Base-by-base conservation (phyloP, 2,797 vertebrate genomes). In the Melanotaenia parkinsoni region DNA sequence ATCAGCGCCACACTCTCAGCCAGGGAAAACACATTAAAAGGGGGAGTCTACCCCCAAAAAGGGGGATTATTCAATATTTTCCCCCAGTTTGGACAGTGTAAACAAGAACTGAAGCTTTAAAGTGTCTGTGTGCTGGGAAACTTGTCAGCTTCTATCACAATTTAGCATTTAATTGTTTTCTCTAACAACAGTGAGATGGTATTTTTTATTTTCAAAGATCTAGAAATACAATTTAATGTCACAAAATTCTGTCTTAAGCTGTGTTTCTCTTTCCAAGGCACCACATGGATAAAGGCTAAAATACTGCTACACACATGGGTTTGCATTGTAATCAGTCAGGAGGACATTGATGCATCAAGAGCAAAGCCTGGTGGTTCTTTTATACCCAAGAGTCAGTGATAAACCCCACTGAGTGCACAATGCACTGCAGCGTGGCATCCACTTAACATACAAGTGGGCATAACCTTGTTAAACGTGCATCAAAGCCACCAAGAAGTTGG, bases 381-480 rank as follows among this genome's bases (percentile, higher is more conserved):
- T 47, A 53, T 54, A 73, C 63, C 63, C 43, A 54, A 60, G 58
- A 47, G 59, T 67, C 67, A 40, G 12, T 40, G 59, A 58, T 59
- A 65, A 77, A 77, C 77, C 57, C 73, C 67, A 60, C 26, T 2
- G 47, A 78, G 58, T 40, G 72, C 30, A 75, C 58, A 33, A 32
- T 51, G 16, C 69, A 54, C 40, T 43, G 63, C 58, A 3, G 58
- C n/a, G 60, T 37, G 56, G 30, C 63, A 64, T 11, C 50, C 60
- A 59, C 64, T 73, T 60, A 65, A 72, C 66, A 63, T 24, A 18
- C 14, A 35, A 65, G 38, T 33, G 45, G 26, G 73, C 61, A 20
- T 59, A 72, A 81, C 76, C 82, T 81, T 2, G 72, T 86, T 88
- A 87, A 89, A 84, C 70, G 76, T 81, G 80, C 76, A 89, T 88